A percentile compares a stretch with the other conserved stretches of the same genome.
phyloP scores from a whole-genome alignment of 2,113 vertebrate species.

The Melanerpes aurifrons region DNA sequence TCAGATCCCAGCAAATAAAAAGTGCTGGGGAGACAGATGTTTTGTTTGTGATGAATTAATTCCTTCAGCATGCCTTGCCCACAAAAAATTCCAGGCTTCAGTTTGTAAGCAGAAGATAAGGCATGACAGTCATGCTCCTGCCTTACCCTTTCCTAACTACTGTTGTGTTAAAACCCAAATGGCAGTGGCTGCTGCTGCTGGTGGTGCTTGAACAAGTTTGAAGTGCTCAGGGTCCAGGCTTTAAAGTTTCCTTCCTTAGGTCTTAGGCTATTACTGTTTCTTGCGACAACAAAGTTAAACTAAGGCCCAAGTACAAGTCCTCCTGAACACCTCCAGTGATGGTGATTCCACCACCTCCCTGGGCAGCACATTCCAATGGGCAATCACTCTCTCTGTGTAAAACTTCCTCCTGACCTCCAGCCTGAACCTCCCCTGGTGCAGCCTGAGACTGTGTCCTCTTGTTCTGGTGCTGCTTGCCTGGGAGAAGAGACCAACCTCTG shows the following conservation, averaged over 20 bases:
- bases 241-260: not conserved
- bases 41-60: conserved; percentile 47
- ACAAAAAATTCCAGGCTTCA: not conserved
- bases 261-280: not conserved
- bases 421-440: too few species aligned
- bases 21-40: not conserved
- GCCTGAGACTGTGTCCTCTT: too few species aligned
- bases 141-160: not conserved
- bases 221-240: not conserved
- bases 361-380: too few species aligned
- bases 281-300: not conserved
- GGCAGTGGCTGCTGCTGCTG: not conserved
- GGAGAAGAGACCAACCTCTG: too few species aligned
- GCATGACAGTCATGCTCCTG: not conserved
- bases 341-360: too few species aligned
- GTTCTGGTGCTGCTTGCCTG: too few species aligned
- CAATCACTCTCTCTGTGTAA: too few species aligned
- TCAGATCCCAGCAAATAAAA: not conserved
- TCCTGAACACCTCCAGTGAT: too few species aligned
- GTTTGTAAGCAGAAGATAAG: not conserved
- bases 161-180: not conserved
- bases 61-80: not conserved
- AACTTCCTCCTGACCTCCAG: too few species aligned
- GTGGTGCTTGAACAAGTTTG: not conserved
- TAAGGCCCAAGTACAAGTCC: not conserved